Evolutionary conservation across 1,140 invertebrate species (phyloP).

Genomic region (Drosophila burlai): DNA sequence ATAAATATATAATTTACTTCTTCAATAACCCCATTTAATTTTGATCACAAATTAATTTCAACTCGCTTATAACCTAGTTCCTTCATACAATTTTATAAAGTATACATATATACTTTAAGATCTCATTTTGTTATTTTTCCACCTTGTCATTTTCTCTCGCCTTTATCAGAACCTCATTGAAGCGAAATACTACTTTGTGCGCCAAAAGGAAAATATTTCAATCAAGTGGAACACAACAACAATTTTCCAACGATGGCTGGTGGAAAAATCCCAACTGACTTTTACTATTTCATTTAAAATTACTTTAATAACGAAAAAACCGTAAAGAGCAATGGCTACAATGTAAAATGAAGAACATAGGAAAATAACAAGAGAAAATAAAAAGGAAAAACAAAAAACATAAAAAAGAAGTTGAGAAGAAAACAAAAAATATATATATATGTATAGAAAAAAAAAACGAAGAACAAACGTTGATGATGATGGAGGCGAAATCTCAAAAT

Average conservation of each 20-base stretch:
- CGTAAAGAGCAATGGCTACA: constrained; percentile 12
- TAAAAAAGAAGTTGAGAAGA: constrained; percentile 1
- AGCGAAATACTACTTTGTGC: neutral
- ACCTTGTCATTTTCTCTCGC: neutral
- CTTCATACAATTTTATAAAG: neutral
- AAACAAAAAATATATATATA: constrained; percentile 2
- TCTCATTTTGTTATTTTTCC: neutral
- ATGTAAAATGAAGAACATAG: constrained; percentile 33
- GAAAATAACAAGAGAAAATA: constrained; percentile 18
- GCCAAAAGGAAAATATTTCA: constrained; percentile 12
- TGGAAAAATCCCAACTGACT: constrained; percentile 25
- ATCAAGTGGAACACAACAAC: constrained; percentile 12
- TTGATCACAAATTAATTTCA: neutral
- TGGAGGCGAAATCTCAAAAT: constrained; percentile 40
- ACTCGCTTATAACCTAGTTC: neutral
- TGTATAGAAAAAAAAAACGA: neutral
- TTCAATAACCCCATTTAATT: neutral
- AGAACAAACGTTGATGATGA: constrained; percentile 37
- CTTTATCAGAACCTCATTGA: neutral
- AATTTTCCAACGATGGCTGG: constrained; percentile 3
- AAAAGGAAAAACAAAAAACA: neutral
- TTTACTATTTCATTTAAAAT: constrained; percentile 48
- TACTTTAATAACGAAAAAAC: constrained; percentile 47
- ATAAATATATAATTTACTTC: no score
- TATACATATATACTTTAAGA: neutral